phyloP scores from a whole-genome alignment of 2,797 vertebrate genomes.

The Zalophus californianus region DNA sequence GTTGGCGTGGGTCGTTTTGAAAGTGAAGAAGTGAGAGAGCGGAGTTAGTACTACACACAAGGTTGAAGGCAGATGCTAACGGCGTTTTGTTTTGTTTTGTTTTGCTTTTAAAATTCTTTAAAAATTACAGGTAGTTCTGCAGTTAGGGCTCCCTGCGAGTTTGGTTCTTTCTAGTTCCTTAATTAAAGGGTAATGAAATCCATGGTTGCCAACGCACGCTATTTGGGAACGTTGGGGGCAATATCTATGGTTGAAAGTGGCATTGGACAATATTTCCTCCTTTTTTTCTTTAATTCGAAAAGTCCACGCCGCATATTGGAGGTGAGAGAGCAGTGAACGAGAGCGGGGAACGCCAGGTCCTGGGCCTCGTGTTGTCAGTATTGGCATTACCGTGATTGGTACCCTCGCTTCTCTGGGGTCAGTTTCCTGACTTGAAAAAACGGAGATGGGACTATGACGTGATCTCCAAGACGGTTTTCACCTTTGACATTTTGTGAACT shows the following conservation, averaged over 20 bases:
- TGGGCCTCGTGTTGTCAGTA: neutral
- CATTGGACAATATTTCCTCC: neutral
- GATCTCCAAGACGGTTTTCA: neutral
- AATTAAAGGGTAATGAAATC: neutral
- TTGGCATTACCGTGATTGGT: neutral
- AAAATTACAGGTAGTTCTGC: constrained; percentile 31
- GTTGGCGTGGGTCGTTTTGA: neutral
- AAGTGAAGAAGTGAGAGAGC: neutral
- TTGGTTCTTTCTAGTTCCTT: neutral
- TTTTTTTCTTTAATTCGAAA: neutral
- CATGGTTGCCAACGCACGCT: neutral
- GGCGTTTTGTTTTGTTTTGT: neutral
- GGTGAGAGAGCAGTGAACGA: neutral
- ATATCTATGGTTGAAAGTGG: neutral
- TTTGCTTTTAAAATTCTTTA: neutral
- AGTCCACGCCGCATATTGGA: neutral
- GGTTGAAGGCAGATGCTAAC: neutral
- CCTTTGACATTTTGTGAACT: neutral
- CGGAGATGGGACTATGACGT: neutral
- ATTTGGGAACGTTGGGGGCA: neutral
- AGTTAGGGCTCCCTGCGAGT: neutral
- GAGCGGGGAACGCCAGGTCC: neutral
- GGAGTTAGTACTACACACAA: neutral
- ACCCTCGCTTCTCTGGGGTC: neutral
- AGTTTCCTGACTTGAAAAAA: neutral